These are phyloP conservation scores for Camponotus floridanus DNA, from an alignment of 1,140 invertebrate species.

Conservation along the genomic window DNA sequence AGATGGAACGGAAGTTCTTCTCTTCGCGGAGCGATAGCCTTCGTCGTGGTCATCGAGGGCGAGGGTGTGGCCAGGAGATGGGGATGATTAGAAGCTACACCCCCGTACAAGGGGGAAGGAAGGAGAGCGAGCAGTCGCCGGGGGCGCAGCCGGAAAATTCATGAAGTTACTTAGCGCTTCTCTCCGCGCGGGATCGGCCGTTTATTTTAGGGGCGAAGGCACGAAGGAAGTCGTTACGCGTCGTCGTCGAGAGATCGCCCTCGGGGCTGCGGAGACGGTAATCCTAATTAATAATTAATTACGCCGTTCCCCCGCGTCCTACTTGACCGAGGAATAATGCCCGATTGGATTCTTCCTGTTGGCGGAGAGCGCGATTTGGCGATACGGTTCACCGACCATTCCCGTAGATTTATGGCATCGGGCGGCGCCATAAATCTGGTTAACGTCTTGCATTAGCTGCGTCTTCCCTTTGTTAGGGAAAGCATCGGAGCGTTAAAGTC, in stretches of 20 bases:
- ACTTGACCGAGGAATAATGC: slow-evolving; percentile 64
- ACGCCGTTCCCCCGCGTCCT: slow-evolving; percentile 46
- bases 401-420: slow-evolving; percentile 37
- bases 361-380: slow-evolving; percentile 65
- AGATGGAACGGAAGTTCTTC: background rate
- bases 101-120: slow-evolving; percentile 73
- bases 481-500: slow-evolving; percentile 49
- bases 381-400: slow-evolving; percentile 60
- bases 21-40: background rate
- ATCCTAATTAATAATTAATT: slow-evolving; percentile 79
- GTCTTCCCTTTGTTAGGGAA: slow-evolving; percentile 54
- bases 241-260: slow-evolving; percentile 69
- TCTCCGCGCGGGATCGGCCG: slow-evolving; percentile 73
- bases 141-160: slow-evolving; percentile 83
- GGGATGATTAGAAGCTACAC: slow-evolving; percentile 83
- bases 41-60: slow-evolving; percentile 63
- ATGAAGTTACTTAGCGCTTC: slow-evolving; percentile 82
- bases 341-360: slow-evolving; percentile 76
- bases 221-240: slow-evolving; percentile 74
- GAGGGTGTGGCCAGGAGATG: slow-evolving; percentile 81
- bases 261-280: slow-evolving; percentile 62
- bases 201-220: slow-evolving; percentile 75
- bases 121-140: slow-evolving; percentile 69
- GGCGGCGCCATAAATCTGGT: slow-evolving; percentile 47
- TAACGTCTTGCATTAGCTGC: slow-evolving; percentile 51